A percentile compares a stretch with the other conserved stretches of the same genome.
Evolutionary conservation across 2,888 invertebrate species (phyloP).

Genomic region (Pseudococcus viburni): DNA sequence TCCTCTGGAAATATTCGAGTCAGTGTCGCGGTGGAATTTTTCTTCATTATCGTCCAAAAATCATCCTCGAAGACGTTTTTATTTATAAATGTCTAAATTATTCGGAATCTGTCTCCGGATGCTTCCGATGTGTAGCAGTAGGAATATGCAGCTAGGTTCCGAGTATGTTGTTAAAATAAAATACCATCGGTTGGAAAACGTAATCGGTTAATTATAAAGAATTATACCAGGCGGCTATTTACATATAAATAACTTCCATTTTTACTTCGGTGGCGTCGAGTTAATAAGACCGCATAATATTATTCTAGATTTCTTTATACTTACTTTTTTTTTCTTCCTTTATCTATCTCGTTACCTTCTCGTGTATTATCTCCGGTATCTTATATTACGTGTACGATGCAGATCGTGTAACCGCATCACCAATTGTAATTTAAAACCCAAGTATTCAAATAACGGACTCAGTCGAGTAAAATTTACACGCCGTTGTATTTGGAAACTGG

Average conservation of each 20-base stretch:
- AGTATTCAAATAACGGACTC: slow-evolving; percentile 41
- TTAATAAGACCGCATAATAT: slow-evolving; percentile 50
- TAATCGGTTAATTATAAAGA: slow-evolving; percentile 49
- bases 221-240: slow-evolving; percentile 1
- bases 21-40: background rate
- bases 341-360: background rate
- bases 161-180: slow-evolving; percentile 2
- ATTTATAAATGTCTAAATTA: slow-evolving; percentile 17
- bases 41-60: background rate
- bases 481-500: slow-evolving; percentile 7
- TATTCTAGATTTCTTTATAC: slow-evolving; percentile 22
- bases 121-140: background rate
- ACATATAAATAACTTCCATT: slow-evolving; percentile 44
- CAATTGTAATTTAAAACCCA: slow-evolving; percentile 48
- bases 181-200: slow-evolving; percentile 4
- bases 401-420: slow-evolving; percentile 44
- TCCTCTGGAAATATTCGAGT: background rate
- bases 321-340: background rate
- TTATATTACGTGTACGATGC: slow-evolving; percentile 42
- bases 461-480: slow-evolving; percentile 24
- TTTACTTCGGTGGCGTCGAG: background rate
- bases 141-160: background rate
- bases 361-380: slow-evolving; percentile 35
- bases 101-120: background rate
- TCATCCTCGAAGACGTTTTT: background rate